Evolutionary conservation across 1,140 invertebrate genomes (phyloP), one percentile per base, ranked within the genome.

Genomic region (Patella vulgata): DNA sequence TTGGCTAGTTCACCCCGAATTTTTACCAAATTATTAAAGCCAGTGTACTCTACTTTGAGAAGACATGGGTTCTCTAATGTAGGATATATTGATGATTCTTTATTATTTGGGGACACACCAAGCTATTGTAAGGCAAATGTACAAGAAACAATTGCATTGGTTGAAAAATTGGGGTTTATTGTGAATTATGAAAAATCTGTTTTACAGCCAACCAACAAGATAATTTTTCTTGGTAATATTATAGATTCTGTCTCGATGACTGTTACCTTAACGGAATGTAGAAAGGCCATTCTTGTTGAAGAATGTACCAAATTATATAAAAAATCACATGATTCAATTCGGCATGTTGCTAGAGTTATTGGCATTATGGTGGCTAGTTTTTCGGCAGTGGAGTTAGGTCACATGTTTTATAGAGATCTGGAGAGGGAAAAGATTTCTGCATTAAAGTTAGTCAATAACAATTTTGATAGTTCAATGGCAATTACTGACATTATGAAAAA

Each of bases 1-100:
- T 23, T 70, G 8, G 33, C 54, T 33, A 25, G 27, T 21, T 54
- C 43, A 51, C 61, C 61, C 11, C 5, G 61, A 39, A 28, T 48
- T 17, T 63, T 63, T 28, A 63, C 61, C 8, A 59, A 63, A 19
- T 6, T 63, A 31, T 19, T 63, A 27, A 63, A 58, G 44, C 61
- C 43, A 25, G 46, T 63, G 12, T 63, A 59, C 40, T 36, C 53
- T n/a, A 19, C 19, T 36, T 43, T 63, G 14, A 39, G 54, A 19
- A 17, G 23, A 9, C 8, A 50, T 33, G 61, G 61, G 8, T 46
- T 48, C 17, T 14, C 42, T 6, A 48, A 25, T 19, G 23, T 31
- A 27, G n/a, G 9, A 9, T 57, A 58, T 40, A 28, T 58, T 12
- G 61, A 63, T 63, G 53, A 63, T 23, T 42, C 42, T 14, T 33